Evolutionary conservation across 2,113 vertebrate genomes (phyloP), one percentile per base, ranked within the genome.

Genomic region (Lepus timidus): DNA sequence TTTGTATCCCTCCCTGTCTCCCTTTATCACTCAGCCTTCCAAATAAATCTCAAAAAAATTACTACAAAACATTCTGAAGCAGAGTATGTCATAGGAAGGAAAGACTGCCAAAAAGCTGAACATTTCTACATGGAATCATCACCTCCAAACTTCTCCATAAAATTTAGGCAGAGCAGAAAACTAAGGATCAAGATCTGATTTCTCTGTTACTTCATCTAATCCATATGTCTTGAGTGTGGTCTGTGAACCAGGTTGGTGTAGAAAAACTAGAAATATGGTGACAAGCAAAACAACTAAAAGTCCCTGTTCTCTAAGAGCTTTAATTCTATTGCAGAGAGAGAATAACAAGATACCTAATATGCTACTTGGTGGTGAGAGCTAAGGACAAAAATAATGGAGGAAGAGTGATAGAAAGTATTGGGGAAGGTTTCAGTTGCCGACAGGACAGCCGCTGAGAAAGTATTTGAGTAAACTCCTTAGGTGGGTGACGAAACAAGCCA

Each of bases 61-160:
- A 90, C 31, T 22, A 4, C 7, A 81, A 78, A 85, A 85, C 3
- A 76, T 91, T 84, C 22, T 81, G 29, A 95, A 95, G 33, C 29
- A 67, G 73, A 75, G 49, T 44, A 52, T 29, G 36, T 67, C 58
- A 23, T 17, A 89, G 39, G 49, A 90, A 19, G 13, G 81, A 95
- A 88, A 93, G 76, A 85, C 25, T 68, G 33, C 29, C 85, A 44
- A 52, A 87, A 92, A 90, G 33, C 5, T 88, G 36, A 90, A 93
- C 62, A 71, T 39, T 85, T 84, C 51, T 39, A 13, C 44, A 93
- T 52, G 27, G 1, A 44, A 58, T 39, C 29, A 81, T 64, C 29
- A 85, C 68, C 73, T 88, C 64, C 51, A 68, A 52, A 22, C 29
- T 67, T 84, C 65, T 61, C 85, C 75, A 62, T 0, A 67, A 23